phyloP scores from a whole-genome alignment of 2,797 vertebrate genomes.

The Tapera naevia region DNA sequence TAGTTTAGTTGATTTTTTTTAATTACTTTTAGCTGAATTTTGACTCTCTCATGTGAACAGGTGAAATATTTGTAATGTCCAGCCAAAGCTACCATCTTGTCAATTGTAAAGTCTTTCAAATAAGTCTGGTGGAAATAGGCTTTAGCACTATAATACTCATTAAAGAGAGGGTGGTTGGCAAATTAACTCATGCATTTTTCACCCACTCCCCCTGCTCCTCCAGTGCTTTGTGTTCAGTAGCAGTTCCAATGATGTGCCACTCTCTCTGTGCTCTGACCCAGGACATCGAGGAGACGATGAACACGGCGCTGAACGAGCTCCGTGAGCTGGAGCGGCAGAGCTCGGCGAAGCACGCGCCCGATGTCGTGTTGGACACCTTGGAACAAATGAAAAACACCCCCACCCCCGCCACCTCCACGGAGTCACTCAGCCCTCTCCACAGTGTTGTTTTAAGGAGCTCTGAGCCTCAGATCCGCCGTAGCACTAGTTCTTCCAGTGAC shows the following conservation, averaged over 20 bases:
- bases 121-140: not conserved
- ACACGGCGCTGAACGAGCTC: slow-evolving; percentile 94
- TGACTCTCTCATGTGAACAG: not conserved
- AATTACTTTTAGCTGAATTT: not conserved
- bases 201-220: not conserved
- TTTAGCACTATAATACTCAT: not conserved
- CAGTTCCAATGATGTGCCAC: not conserved
- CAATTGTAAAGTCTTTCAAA: accelerated
- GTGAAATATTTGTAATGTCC: not conserved
- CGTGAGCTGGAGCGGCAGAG: slow-evolving; percentile 97
- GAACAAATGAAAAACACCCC: slow-evolving; percentile 89
- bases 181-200: not conserved
- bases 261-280: slow-evolving; percentile 69
- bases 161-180: not conserved
- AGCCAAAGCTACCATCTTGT: not conserved
- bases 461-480: slow-evolving; percentile 89
- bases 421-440: slow-evolving; percentile 82
- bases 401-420: slow-evolving; percentile 79
- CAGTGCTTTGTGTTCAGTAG: not conserved
- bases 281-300: slow-evolving; percentile 99
- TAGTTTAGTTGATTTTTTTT: not conserved
- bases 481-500: slow-evolving; percentile 91
- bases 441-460: slow-evolving; percentile 80
- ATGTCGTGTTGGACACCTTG: slow-evolving; percentile 97
- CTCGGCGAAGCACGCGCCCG: slow-evolving; percentile 92